These are phyloP conservation scores for Drosophila sproati DNA, from an alignment of 1,140 invertebrate species.

Conservation along the genomic window DNA sequence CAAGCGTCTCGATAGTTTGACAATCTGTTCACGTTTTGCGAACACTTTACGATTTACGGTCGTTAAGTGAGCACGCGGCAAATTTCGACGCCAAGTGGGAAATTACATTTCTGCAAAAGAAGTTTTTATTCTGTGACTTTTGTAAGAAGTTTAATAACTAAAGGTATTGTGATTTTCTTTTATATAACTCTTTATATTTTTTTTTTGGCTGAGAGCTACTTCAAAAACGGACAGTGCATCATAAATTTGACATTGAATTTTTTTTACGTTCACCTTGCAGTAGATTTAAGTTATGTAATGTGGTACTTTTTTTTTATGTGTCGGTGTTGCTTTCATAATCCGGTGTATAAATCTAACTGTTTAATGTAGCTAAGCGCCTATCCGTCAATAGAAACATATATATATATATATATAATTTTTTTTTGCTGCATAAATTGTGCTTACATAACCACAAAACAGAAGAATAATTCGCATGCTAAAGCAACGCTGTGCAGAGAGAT, in stretches of 20 bases:
- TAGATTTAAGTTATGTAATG: slow-evolving; percentile 81
- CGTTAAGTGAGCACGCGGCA: slow-evolving; percentile 82
- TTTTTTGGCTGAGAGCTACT: slow-evolving; percentile 5
- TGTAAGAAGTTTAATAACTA: slow-evolving; percentile 84
- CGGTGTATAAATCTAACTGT: slow-evolving; percentile 29
- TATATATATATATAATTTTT: slow-evolving; percentile 1
- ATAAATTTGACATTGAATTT: slow-evolving; percentile 70
- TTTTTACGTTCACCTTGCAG: slow-evolving; percentile 76
- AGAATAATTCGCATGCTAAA: slow-evolving; percentile 11
- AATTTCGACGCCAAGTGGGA: slow-evolving; percentile 75
- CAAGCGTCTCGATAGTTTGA: slow-evolving; percentile 7
- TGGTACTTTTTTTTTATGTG: slow-evolving; percentile 68
- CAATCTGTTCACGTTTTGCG: slow-evolving; percentile 33
- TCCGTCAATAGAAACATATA: slow-evolving; percentile 3
- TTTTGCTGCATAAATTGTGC: slow-evolving; percentile 21
- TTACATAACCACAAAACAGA: slow-evolving; percentile 64
- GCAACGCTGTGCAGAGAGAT: neutral
- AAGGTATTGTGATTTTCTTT: slow-evolving; percentile 77
- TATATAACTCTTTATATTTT: slow-evolving; percentile 38
- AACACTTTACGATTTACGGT: slow-evolving; percentile 76
- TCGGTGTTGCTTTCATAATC: slow-evolving; percentile 58
- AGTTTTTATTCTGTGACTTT: slow-evolving; percentile 84
- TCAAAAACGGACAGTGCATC: slow-evolving; percentile 44
- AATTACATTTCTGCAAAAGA: slow-evolving; percentile 82
- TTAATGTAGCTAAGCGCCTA: neutral